Percentiles rank a stretch among this genome's conserved stretches.
Conservation (phyloP, 2,888 invertebrate species). For the Dasysyrphus tricinctus region DNA sequence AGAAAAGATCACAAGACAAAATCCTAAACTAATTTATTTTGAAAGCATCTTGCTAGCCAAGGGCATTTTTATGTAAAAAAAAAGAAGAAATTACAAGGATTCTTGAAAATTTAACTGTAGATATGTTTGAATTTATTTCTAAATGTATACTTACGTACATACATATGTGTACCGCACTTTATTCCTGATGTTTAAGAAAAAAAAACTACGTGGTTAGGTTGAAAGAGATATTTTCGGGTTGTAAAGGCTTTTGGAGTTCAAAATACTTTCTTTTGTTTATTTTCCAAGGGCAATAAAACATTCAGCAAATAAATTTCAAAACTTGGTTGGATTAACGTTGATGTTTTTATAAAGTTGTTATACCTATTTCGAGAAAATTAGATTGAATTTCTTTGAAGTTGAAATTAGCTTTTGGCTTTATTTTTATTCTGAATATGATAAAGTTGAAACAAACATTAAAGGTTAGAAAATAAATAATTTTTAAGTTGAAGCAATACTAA, state of each 20-base stretch:
- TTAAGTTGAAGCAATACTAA: no score
- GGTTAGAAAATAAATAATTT: no score
- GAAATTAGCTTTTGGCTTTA: no score
- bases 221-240: not conserved
- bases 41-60: not conserved
- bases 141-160: no score
- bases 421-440: no score
- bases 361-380: not conserved
- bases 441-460: no score
- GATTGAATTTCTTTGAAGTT: no score
- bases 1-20: not conserved
- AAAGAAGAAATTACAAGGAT: not conserved
- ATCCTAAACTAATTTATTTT: conserved; percentile 6
- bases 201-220: not conserved
- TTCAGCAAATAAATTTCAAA: not conserved
- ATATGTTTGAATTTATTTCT: not conserved
- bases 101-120: not conserved
- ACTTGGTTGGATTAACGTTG: not conserved
- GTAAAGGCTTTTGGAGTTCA: not conserved
- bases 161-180: not conserved
- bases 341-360: not conserved
- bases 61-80: not conserved
- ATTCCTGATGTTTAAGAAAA: not conserved
- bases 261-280: not conserved
- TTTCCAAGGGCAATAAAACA: not conserved